These are phyloP conservation scores for Hylomyscus alleni DNA, from an alignment of 2,797 vertebrate genomes.

Conservation along the genomic window DNA sequence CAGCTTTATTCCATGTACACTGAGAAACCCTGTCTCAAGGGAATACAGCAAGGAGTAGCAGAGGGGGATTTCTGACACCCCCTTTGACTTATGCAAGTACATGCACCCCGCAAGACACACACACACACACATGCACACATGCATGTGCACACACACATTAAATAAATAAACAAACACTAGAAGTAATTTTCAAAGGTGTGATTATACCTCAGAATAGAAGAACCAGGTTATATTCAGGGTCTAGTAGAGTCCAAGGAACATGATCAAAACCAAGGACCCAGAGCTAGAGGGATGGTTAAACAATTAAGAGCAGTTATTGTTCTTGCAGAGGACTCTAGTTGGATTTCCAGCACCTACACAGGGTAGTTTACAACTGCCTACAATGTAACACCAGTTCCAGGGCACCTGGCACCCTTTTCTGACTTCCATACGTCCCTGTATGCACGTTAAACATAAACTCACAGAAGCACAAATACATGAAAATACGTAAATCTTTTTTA, in stretches of 20 bases:
- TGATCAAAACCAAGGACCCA: background rate
- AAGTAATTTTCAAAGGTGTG: slow-evolving; percentile 37
- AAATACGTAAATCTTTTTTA: background rate
- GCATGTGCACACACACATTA: background rate
- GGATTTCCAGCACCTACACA: background rate
- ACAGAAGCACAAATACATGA: background rate
- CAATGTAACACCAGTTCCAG: background rate
- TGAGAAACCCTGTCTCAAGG: background rate
- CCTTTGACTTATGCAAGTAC: background rate
- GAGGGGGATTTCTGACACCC: background rate
- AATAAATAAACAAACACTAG: background rate
- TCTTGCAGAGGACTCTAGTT: background rate
- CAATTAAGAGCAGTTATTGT: background rate
- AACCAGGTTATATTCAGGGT: slow-evolving; percentile 23
- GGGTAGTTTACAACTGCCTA: background rate
- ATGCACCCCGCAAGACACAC: background rate
- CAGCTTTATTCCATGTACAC: no score
- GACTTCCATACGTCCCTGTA: background rate
- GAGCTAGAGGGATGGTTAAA: background rate
- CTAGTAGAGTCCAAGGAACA: slow-evolving; percentile 6
- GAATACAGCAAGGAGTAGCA: background rate
- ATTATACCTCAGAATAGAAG: background rate
- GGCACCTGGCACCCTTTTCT: background rate
- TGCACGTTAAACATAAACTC: background rate
- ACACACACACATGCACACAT: background rate